Evolutionary conservation across 92 coral and sea anemone species (phyloP), one percentile per base, ranked within the genome.

Genomic region (Palythoa heliodiscus): DNA sequence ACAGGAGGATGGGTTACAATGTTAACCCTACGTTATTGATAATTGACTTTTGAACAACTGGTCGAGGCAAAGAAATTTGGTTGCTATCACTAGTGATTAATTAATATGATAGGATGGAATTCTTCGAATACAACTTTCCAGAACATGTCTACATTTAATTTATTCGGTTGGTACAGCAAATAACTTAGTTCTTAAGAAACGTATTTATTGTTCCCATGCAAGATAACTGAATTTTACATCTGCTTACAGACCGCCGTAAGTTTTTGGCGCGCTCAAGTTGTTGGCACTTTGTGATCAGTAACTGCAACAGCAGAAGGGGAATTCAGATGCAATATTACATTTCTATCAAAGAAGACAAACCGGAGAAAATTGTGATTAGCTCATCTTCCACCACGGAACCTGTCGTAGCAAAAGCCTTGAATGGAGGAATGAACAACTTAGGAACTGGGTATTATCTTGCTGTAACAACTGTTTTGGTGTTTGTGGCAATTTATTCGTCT

Each of bases 181-280:
- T 1, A 54, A 9, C 16, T 54, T 54, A 54, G 60, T 54, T 54
- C 15, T 54, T 8, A 17, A 11, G 4, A 8, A 54, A 54, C 0
- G 60, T 1, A 13, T 13, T 54, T 17, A 9, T 8, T 7, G 19
- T 14, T 19, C 66, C 16, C 16, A 19, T 54, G 24, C 22, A 20
- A 8, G 22, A 63, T 63, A 17, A 40, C 35, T 29, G 16, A 16
- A 0, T 40, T 72, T 72, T 10, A 43, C 9, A 39, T n/a, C 53
- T 72, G 76, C 7, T 5, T 54, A 76, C 67, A 76, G 81, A 17
- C 53, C 68, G 81, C 11, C 81, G 81, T 5, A 52, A 24, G 68
- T 76, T 76, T 25, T 47, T 76, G 20, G 81, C 81, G n/a, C 81
- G 81, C 25, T 7, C n/a, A 7, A 76, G n/a, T 43, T 76, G 81